phyloP scores from a whole-genome alignment of 2,888 invertebrate genomes.

The Parthenolecanium corni region DNA sequence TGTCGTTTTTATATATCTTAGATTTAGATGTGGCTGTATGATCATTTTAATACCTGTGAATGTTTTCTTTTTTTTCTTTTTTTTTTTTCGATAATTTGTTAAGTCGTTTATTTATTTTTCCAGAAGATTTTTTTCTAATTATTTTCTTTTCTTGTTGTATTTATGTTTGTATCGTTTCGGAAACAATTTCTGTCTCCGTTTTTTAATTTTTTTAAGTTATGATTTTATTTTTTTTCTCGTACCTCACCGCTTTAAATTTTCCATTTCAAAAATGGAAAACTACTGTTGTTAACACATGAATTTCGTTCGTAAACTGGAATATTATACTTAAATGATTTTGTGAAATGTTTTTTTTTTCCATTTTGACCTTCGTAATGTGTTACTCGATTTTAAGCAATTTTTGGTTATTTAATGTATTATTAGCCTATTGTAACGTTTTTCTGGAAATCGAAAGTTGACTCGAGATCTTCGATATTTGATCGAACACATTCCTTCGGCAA shows the following conservation, averaged over 20 bases:
- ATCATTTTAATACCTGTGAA: background rate
- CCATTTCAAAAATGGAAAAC: too few relatives aligned
- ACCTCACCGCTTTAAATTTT: too few relatives aligned
- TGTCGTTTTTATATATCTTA: background rate
- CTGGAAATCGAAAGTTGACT: background rate
- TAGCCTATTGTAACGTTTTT: background rate
- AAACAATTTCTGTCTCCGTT: too few relatives aligned
- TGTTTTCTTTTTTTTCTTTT: background rate
- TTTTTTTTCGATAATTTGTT: background rate
- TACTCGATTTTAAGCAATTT: conserved; percentile 6
- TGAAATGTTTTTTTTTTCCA: conserved; percentile 1
- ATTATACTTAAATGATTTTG: background rate
- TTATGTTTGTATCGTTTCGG: background rate
- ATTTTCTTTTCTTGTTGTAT: background rate
- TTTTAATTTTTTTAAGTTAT: too few relatives aligned
- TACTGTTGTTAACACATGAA: background rate
- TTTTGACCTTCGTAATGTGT: background rate
- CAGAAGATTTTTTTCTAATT: background rate
- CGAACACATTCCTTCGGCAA: conserved; percentile 18
- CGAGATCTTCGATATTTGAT: background rate
- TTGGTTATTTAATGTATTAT: background rate
- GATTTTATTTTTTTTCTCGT: too few relatives aligned
- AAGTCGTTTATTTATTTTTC: background rate
- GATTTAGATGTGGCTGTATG: background rate
- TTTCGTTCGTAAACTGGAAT: background rate